Percentiles rank a stretch among this genome's conserved stretches.
These are phyloP conservation scores for Antigone vipio DNA, from an alignment of 2,113 vertebrate genomes.

Conservation along the genomic window DNA sequence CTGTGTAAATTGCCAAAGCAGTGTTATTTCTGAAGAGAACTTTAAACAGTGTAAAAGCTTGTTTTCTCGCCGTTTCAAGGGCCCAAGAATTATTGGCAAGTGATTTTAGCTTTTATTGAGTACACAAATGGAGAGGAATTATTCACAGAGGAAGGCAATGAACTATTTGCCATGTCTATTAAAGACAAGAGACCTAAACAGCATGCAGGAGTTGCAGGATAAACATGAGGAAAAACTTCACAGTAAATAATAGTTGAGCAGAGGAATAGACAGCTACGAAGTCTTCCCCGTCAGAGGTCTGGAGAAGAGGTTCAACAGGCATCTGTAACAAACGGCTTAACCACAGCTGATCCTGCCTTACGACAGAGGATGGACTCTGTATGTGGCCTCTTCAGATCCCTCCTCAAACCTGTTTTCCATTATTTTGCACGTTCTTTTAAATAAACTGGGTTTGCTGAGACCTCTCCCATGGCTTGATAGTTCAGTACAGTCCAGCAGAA, in stretches of 20 bases:
- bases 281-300: not conserved
- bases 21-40: slow-evolving; percentile 6
- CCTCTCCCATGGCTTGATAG: not conserved
- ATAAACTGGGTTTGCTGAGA: not conserved
- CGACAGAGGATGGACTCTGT: not conserved
- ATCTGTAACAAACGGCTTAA: not conserved
- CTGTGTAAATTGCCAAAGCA: not conserved
- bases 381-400: not conserved
- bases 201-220: not conserved
- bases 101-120: slow-evolving; percentile 32
- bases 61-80: not conserved
- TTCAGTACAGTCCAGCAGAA: not conserved
- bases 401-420: not conserved
- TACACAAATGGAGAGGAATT: slow-evolving; percentile 15
- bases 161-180: slow-evolving; percentile 9
- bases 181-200: not conserved
- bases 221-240: slow-evolving; percentile 11
- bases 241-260: not conserved
- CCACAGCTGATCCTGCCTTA: not conserved
- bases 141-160: slow-evolving; percentile 37
- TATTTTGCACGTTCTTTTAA: not conserved
- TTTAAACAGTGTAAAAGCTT: not conserved
- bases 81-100: slow-evolving; percentile 21
- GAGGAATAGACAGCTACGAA: not conserved
- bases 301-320: not conserved